Conservation (phyloP, 2,113 vertebrate species). For the Microtus pennsylvanicus region DNA sequence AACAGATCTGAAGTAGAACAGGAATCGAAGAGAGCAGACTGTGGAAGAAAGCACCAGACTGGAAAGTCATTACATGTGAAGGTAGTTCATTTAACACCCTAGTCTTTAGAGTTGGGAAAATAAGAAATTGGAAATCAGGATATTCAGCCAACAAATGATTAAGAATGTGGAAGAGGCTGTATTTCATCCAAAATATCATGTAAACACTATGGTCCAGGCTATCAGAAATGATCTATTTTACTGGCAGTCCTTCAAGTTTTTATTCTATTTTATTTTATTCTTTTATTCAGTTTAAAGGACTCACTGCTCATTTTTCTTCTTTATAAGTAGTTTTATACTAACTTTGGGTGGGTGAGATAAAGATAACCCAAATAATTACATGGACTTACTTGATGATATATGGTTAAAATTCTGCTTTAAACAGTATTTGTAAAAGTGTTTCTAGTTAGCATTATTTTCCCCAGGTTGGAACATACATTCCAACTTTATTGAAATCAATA, state of each 20-base stretch:
- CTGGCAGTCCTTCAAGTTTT: neutral
- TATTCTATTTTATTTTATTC: neutral
- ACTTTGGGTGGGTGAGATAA: neutral
- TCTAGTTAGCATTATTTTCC: neutral
- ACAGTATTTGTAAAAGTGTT: neutral
- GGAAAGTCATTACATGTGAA: conserved; percentile 49
- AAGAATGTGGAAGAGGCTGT: neutral
- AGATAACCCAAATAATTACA: neutral
- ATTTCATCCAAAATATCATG: neutral
- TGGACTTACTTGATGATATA: neutral
- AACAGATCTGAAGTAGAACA: conserved; percentile 13
- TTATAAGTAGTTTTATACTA: neutral
- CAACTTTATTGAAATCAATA: neutral
- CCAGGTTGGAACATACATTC: neutral
- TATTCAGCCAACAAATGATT: neutral
- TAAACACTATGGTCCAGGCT: neutral
- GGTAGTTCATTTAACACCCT: neutral
- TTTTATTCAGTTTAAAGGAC: neutral
- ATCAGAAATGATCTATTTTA: neutral
- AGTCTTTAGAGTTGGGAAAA: neutral
- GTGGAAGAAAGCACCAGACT: conserved; percentile 70
- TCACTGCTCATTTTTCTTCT: neutral
- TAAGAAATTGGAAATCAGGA: neutral
- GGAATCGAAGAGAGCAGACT: conserved; percentile 48
- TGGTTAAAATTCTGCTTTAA: neutral